Evolutionary conservation across 2,113 vertebrate genomes (phyloP), one percentile per base, ranked within the genome.

Genomic region (Alethe castanea): DNA sequence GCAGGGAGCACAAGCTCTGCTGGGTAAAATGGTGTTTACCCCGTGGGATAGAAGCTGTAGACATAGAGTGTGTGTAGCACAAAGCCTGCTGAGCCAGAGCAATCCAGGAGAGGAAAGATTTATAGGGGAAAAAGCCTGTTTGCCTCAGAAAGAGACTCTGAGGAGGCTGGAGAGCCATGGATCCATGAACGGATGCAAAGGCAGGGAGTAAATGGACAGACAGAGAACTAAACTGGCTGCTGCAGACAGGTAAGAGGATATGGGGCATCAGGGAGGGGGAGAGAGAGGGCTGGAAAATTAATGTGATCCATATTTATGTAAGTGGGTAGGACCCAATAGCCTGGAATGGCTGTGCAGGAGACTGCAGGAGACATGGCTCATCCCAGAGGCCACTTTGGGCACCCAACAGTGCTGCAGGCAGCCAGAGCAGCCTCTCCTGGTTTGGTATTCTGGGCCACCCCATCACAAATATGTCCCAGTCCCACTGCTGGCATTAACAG

Each of bases 141-240:
- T 85, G 86, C 86, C 64, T 97, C 92, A 54, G 90, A 84, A 62
- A 45, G 94, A 92, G 94, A 79, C 67, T 96, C 94, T 76, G 86
- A 88, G 77, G 80, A 84, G 82, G 62, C 71, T 70, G 80, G 50
- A 67, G 90, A 88, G 82, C 50, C 78, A 24, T 22, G 54, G 77
- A 60, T 56, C 53, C 91, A 65, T 8, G 85, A 92, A 61, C 6
- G 16, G 72, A 62, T 25, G 89, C 47, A 88, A 50, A 91, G 47
- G n/a, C 54, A 85, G 62, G 67, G 59, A 64, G 38, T 26, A 38
- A 76, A 86, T 1, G 5, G 48, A 29, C 4, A 71, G 89, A 56
- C 2, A 69, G 44, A 13, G 3, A 44, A 35, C 35, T 78, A 28
- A 77, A 71, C 31, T 33, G 36, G 36, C 66, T 73, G 80, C 71